Percentiles rank a stretch among this genome's conserved stretches.
Evolutionary conservation across 2,888 invertebrate genomes (phyloP).

Genomic region (Hirtodrosophila duncani): DNA sequence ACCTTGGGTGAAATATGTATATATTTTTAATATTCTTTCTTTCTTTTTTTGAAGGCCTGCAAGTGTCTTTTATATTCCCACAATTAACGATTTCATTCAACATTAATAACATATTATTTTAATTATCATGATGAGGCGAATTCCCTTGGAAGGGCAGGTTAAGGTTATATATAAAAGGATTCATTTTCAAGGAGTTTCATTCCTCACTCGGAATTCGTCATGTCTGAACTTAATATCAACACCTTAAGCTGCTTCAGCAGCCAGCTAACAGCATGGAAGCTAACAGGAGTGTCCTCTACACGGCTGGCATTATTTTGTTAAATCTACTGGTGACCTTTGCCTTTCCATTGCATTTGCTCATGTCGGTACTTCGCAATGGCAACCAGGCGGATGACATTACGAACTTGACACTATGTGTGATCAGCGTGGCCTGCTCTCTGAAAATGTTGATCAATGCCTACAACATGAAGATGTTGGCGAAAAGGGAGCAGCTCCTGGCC

Average conservation of each 20-base stretch:
- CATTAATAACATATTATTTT: no score
- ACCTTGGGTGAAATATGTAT: no score
- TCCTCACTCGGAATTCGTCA: neutral
- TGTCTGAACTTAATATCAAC: slow-evolving; percentile 18
- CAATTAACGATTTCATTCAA: no score
- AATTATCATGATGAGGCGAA: no score
- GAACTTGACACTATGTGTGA: slow-evolving; percentile 46
- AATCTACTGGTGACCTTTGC: slow-evolving; percentile 42
- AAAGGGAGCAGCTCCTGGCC: slow-evolving; percentile 45
- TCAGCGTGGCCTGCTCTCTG: slow-evolving; percentile 40
- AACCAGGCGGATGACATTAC: slow-evolving; percentile 49
- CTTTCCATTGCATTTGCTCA: slow-evolving; percentile 64
- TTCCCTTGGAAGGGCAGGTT: no score
- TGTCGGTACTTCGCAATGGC: slow-evolving; percentile 41
- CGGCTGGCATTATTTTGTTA: slow-evolving; percentile 25
- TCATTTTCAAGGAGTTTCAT: no score
- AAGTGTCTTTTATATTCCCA: no score
- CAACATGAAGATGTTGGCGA: slow-evolving; percentile 38
- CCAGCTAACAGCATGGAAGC: slow-evolving; percentile 50
- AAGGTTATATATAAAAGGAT: no score
- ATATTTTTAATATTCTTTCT: no score
- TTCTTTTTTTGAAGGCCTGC: slow-evolving; percentile 13
- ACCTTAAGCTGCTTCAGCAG: slow-evolving; percentile 41
- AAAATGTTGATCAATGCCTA: slow-evolving; percentile 49
- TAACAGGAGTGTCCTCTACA: slow-evolving; percentile 35